Evolutionary conservation across 2,113 vertebrate genomes (phyloP).

Genomic region (Toxotes jaculatrix): DNA sequence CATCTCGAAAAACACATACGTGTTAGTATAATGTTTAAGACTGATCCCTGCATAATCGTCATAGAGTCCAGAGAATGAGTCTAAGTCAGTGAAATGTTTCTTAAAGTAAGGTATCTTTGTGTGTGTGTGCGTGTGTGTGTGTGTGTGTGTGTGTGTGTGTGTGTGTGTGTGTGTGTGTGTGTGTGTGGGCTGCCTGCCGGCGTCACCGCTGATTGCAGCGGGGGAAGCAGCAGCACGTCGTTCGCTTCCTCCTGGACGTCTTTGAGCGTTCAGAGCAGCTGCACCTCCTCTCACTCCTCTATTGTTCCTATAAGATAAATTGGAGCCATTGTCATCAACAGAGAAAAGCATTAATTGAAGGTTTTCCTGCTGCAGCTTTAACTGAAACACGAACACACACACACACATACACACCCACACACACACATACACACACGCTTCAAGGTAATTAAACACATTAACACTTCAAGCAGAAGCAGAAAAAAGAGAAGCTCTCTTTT

Average conservation of each 20-base stretch:
- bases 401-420: slow-evolving; percentile 20
- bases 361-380: slow-evolving; percentile 61
- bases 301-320: slow-evolving; percentile 75
- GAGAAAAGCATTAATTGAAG: slow-evolving; percentile 71
- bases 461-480: slow-evolving; percentile 71
- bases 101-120: slow-evolving; percentile 11
- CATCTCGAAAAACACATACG: too few species aligned
- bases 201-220: slow-evolving; percentile 46
- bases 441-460: slow-evolving; percentile 78
- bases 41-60: background rate
- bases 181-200: slow-evolving; percentile 53
- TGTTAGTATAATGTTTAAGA: too few species aligned
- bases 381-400: slow-evolving; percentile 37
- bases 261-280: slow-evolving; percentile 53
- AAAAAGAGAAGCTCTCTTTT: slow-evolving; percentile 64
- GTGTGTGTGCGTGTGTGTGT: background rate
- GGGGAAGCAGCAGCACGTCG: slow-evolving; percentile 43
- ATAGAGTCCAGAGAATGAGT: background rate
- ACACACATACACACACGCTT: slow-evolving; percentile 31
- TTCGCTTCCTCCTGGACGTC: slow-evolving; percentile 49
- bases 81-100: background rate
- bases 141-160: background rate
- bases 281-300: slow-evolving; percentile 66
- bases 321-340: slow-evolving; percentile 64
- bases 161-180: too few species aligned